phyloP scores from a whole-genome alignment of 2,113 vertebrate genomes.

The Anas platyrhynchos region DNA sequence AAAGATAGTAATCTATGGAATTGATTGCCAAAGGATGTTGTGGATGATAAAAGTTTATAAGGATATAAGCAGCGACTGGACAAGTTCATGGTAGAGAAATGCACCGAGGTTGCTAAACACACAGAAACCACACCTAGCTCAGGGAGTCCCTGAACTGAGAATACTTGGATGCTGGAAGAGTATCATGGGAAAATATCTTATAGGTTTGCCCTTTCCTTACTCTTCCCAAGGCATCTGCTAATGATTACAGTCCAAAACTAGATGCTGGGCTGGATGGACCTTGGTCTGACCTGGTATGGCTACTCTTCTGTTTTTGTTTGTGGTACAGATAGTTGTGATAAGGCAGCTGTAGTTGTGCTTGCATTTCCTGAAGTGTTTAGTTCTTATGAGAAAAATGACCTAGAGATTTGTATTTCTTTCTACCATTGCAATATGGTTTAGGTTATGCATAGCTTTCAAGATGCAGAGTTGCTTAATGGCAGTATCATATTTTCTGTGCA shows the following conservation, averaged over 20 bases:
- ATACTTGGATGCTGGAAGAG: not conserved
- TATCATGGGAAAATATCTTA: not conserved
- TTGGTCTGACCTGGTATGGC: not conserved
- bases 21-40: slow-evolving; percentile 9
- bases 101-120: not conserved
- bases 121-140: not conserved
- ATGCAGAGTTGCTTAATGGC: not conserved
- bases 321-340: not conserved
- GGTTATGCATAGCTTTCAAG: not conserved
- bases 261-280: not conserved
- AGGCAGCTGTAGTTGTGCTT: not conserved
- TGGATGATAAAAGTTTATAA: not conserved
- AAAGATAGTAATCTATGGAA: not conserved
- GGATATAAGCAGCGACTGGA: not conserved
- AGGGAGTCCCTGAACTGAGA: not conserved
- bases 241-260: not conserved
- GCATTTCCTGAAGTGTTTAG: not conserved
- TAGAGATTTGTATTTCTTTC: not conserved
- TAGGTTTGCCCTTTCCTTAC: not conserved
- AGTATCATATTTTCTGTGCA: not conserved
- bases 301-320: not conserved
- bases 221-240: not conserved
- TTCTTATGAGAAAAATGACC: not conserved
- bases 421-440: not conserved
- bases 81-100: not conserved